A percentile compares a stretch with the other conserved stretches of the same genome.
These are phyloP conservation scores for Microplitis mediator DNA, from an alignment of 1,140 invertebrate genomes.

Conservation along the genomic window DNA sequence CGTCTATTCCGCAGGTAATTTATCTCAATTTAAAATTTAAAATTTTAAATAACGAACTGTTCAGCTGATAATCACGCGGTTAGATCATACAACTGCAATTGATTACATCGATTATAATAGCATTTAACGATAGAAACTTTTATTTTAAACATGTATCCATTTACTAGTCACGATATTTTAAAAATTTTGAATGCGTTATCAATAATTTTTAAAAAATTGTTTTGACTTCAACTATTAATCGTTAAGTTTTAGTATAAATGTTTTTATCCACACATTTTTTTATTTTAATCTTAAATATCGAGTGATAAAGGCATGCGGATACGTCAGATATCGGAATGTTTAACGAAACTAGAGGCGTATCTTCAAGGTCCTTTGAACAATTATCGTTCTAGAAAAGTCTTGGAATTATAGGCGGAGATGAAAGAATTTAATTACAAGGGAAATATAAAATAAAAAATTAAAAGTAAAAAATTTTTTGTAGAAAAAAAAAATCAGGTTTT, in stretches of 20 bases:
- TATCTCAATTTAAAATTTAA: too few species aligned
- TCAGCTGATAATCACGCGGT: neutral
- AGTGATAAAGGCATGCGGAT: neutral
- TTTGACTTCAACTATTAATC: neutral
- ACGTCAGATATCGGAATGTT: neutral
- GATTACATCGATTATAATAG: neutral
- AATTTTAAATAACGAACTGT: too few species aligned
- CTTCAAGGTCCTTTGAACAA: slow-evolving; percentile 3
- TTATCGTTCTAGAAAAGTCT: neutral
- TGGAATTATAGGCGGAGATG: neutral
- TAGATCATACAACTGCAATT: neutral
- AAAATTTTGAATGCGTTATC: neutral
- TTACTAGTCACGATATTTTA: neutral
- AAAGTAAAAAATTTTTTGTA: too few species aligned
- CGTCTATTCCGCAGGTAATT: too few species aligned
- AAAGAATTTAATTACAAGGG: too few species aligned
- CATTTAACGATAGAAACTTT: neutral
- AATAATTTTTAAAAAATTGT: neutral
- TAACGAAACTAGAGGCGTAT: neutral
- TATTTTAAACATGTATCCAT: neutral
- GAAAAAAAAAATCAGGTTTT: too few species aligned
- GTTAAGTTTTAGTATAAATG: neutral
- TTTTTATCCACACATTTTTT: neutral
- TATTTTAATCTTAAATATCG: neutral
- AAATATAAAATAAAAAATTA: too few species aligned